phyloP scores from a whole-genome alignment of 1,140 invertebrate species.

The Drosophila arizonae region DNA sequence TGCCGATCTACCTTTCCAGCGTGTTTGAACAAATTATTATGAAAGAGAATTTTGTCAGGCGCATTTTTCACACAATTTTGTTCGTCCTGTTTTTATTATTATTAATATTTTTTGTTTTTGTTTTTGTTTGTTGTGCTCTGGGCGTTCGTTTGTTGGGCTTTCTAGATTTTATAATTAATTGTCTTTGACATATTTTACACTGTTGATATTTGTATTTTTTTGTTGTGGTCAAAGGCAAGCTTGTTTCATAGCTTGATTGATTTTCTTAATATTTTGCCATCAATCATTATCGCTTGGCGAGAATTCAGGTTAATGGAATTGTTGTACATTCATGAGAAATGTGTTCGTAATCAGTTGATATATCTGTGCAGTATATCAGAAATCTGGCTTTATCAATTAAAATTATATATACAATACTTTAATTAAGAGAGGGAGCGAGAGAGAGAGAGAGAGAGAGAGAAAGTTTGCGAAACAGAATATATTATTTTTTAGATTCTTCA shows the following conservation, averaged over 20 bases:
- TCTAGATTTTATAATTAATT: conserved; percentile 76
- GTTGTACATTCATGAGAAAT: conserved; percentile 6
- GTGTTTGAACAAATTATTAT: conserved; percentile 75
- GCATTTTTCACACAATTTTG: conserved; percentile 63
- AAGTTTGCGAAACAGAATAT: too few relatives aligned
- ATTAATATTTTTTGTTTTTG: too few relatives aligned
- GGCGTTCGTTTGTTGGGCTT: conserved; percentile 21
- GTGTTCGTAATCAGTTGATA: neutral
- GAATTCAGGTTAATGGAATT: neutral
- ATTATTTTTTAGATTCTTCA: too few relatives aligned
- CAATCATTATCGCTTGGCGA: conserved; percentile 39
- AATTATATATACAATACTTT: too few relatives aligned
- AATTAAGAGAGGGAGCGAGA: too few relatives aligned
- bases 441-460: too few relatives aligned
- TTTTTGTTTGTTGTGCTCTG: conserved; percentile 2
- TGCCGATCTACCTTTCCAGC: conserved; percentile 1
- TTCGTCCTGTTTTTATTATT: conserved; percentile 40
- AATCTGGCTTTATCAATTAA: neutral
- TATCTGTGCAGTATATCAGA: neutral
- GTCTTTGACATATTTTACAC: conserved; percentile 65
- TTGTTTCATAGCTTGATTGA: conserved; percentile 65
- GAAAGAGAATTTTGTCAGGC: conserved; percentile 73
- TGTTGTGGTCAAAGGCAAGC: conserved; percentile 1
- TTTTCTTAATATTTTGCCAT: conserved; percentile 58
- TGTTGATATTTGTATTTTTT: conserved; percentile 12